Percentiles rank a stretch among this genome's conserved stretches.
Evolutionary conservation across 2,113 vertebrate genomes (phyloP).

Genomic region (Mobula birostris): DNA sequence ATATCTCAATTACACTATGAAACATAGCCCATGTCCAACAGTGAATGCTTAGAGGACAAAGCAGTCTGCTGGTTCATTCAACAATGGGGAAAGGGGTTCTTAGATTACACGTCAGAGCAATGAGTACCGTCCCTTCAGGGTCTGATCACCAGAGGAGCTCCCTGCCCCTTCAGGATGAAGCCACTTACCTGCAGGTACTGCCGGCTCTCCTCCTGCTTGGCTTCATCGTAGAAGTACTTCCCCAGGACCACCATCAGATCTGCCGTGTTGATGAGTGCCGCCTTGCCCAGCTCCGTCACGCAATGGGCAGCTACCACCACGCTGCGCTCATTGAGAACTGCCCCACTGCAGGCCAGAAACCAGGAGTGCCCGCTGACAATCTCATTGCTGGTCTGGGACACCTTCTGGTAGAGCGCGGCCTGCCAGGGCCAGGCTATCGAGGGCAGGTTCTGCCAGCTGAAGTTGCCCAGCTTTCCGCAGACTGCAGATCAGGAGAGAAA

Average conservation of each 20-base stretch:
- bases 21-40: too few species aligned
- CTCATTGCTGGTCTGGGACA: constrained; percentile 50
- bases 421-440: constrained; percentile 87
- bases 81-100: too few species aligned
- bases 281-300: constrained; percentile 82
- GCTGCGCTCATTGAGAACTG: constrained; percentile 84
- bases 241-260: constrained; percentile 83
- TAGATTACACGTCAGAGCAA: neutral
- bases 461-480: constrained; percentile 81
- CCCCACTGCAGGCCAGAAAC: constrained; percentile 90
- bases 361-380: constrained; percentile 64
- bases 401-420: constrained; percentile 77
- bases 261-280: constrained; percentile 66
- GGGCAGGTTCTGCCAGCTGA: constrained; percentile 61
- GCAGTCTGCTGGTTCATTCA: too few species aligned
- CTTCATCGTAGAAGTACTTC: constrained; percentile 73
- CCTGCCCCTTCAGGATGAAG: neutral
- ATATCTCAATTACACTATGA: too few species aligned
- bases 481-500: constrained; percentile 55
- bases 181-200: constrained; percentile 77
- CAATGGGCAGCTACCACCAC: constrained; percentile 90
- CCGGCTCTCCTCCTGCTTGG: constrained; percentile 71
- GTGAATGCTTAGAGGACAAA: too few species aligned
- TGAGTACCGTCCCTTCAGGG: neutral
- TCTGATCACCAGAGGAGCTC: too few species aligned